Percentiles rank a stretch among this genome's conserved stretches.
These are phyloP conservation scores for Oscarella lobularis DNA, from an alignment of 37 sponge, comb jelly and placozoan species.

Conservation along the genomic window DNA sequence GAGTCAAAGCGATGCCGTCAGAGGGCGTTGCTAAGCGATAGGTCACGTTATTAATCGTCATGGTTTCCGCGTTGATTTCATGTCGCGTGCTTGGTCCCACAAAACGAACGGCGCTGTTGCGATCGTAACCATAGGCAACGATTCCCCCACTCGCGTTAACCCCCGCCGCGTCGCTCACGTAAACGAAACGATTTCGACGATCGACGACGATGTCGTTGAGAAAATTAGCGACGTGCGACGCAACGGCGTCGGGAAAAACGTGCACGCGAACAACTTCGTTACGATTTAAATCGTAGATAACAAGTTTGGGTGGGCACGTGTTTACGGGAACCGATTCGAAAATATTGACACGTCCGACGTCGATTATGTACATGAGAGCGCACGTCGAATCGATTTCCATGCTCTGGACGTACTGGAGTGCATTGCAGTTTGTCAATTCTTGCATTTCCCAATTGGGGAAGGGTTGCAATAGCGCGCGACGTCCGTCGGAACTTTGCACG, in stretches of 20 bases:
- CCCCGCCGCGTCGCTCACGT: background rate
- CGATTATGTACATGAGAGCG: background rate
- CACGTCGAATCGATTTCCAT: background rate
- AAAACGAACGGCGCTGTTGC: background rate
- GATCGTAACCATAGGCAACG: background rate
- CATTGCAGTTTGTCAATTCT: background rate
- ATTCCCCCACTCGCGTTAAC: background rate
- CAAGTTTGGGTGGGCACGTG: background rate
- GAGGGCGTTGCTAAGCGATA: background rate
- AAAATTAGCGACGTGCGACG: background rate
- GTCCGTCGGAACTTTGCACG: background rate
- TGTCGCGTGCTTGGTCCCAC: background rate
- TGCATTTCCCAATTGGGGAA: background rate
- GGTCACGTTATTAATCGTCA: background rate
- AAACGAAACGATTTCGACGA: background rate
- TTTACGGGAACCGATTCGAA: background rate
- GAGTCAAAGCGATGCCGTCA: background rate
- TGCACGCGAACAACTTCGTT: background rate
- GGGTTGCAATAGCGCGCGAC: background rate
- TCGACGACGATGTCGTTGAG: conserved; percentile 4
- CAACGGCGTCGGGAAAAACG: background rate
- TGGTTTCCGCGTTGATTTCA: background rate
- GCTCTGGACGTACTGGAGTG: background rate
- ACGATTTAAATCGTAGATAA: background rate
- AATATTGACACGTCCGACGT: background rate